Base-by-base conservation (phyloP, 2,888 invertebrate genomes). In the Brenthis ino region DNA sequence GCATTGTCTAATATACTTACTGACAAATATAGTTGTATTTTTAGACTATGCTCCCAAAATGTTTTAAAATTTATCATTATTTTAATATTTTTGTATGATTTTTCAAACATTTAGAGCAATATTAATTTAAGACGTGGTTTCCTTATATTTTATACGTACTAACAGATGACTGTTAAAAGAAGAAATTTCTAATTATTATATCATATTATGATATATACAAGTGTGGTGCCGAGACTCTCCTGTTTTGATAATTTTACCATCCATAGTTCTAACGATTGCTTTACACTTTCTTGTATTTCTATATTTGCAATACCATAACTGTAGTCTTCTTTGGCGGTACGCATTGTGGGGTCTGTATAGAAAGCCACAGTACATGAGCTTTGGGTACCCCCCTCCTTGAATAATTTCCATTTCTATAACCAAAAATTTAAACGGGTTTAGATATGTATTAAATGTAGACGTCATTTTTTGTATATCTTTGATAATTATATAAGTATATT, bases 311-410 rank as follows among this genome's bases (percentile, higher is more conserved):
- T 86, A 86, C 86, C 86, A 86, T 0, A 85, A 73, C 68, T 85
- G 86, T n/a, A 77, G 51, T 33, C 72, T 74, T 1, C 74, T 77
- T n/a, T 80, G 74, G 0, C 85, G 75, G 67, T 85, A 82, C 0
- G 85, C 86, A 71, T 86, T 86, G 69, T 86, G 85, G 0, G 84
- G 85, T 13, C 83, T 75, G 72, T 81, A 86, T 47, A 82, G 71
- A 65, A 77, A 82, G 0, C 84, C 86, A 60, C 79, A 74, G 72
- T 80, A 81, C 69, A 80, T 69, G n/a, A 86, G 74, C 64, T 84
- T 85, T 0, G 85, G 85, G 68, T 85, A 81, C 12, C 82, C 80
- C 16, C 74, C 74, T 57, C 78, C 75, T 8, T 68, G 57, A 6
- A 74, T 66, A 33, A 77, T 73, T 71, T 73, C 64, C 65, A 69